A percentile compares a stretch with the other conserved stretches of the same genome.
phyloP scores from a whole-genome alignment of 2,888 invertebrate genomes.

The Epirrhoe alternata region DNA sequence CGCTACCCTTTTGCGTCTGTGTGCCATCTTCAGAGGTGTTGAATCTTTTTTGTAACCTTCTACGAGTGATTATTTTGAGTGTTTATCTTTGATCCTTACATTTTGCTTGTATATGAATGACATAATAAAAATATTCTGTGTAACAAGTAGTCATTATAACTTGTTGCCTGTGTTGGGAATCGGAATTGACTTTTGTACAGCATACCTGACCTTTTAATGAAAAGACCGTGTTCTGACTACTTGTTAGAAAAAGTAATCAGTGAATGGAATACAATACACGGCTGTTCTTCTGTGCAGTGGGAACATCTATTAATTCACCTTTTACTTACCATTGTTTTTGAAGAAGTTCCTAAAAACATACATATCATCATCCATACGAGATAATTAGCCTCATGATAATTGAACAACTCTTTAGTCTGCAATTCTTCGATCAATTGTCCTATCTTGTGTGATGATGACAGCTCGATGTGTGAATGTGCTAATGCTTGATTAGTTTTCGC shows the following conservation, averaged over 20 bases:
- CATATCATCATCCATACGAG: constrained; percentile 42
- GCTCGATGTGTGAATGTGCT: constrained; percentile 41
- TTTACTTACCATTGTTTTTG: constrained; percentile 72
- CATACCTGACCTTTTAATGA: constrained; percentile 23
- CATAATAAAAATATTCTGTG: too few relatives aligned
- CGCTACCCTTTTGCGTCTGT: constrained; percentile 57
- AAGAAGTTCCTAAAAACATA: constrained; percentile 48
- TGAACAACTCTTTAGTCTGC: constrained; percentile 22
- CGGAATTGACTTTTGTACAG: constrained; percentile 1
- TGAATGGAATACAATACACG: constrained; percentile 35
- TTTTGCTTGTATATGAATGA: constrained; percentile 1
- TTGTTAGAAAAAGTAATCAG: constrained; percentile 39
- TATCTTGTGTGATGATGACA: constrained; percentile 41
- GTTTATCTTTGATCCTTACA: background rate
- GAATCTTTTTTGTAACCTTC: constrained; percentile 35
- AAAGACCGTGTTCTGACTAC: constrained; percentile 17
- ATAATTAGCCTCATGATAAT: constrained; percentile 36
- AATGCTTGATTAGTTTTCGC: constrained; percentile 57
- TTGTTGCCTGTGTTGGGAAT: constrained; percentile 8
- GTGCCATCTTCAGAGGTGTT: constrained; percentile 53
- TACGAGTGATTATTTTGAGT: constrained; percentile 12
- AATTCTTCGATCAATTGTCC: constrained; percentile 29
- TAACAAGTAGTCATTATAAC: background rate
- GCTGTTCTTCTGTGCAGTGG: constrained; percentile 59
- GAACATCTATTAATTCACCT: constrained; percentile 68